A percentile compares a stretch with the other conserved stretches of the same genome.
Evolutionary conservation across 2,888 invertebrate genomes (phyloP).

Genomic region (Troides helena): DNA sequence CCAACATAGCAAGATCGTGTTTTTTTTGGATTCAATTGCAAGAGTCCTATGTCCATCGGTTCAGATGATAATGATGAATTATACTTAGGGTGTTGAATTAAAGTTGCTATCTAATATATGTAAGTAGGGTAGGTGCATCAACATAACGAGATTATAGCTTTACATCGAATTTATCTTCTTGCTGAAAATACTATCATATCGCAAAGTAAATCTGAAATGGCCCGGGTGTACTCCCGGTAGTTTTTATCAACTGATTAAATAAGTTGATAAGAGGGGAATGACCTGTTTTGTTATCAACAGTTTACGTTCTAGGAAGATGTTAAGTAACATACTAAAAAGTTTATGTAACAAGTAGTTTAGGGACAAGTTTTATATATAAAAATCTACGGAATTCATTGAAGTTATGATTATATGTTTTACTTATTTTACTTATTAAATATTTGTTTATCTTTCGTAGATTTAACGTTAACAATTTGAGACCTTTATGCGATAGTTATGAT

Average conservation of each 20-base stretch:
- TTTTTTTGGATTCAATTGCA: no score
- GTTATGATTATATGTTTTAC: no score
- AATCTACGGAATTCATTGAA: background rate
- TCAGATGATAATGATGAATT: no score
- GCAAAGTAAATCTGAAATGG: conserved; percentile 6
- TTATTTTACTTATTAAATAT: no score
- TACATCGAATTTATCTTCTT: background rate
- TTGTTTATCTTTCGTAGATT: no score
- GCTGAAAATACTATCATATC: conserved; percentile 1
- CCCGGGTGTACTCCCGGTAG: background rate
- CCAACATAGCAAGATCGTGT: no score
- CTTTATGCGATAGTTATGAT: no score
- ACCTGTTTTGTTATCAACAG: conserved; percentile 19
- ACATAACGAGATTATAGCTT: background rate
- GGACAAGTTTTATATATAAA: background rate
- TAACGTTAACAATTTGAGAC: no score
- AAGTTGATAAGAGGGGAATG: conserved; percentile 18
- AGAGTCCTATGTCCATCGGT: no score
- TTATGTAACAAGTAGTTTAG: background rate
- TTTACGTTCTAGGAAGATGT: conserved; percentile 18
- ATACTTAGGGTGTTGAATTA: background rate
- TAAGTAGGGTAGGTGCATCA: background rate
- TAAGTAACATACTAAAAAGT: background rate
- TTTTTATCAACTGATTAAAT: conserved; percentile 23
- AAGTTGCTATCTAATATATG: background rate